Evolutionary conservation across 1,140 invertebrate species (phyloP), one percentile per base, ranked within the genome.

Genomic region (Elysia chlorotica): DNA sequence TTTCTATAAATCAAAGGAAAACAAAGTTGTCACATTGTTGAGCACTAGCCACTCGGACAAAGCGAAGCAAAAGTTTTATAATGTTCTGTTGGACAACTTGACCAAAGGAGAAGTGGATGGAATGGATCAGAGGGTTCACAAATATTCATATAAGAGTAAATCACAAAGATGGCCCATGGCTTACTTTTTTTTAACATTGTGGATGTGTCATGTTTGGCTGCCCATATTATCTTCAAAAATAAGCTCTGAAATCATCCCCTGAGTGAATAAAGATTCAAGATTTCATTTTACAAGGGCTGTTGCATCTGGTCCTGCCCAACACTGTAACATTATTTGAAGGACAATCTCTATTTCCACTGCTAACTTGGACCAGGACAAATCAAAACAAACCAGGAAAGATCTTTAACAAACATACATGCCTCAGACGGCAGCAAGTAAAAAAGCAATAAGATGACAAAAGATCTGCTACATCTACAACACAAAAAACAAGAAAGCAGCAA

Each of bases 101-200:
- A 86, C 83, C 1, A 90, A 90, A 83, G 84, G 85, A 33, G 87
- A 85, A 48, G 87, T 89, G 1, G 88, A 89, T 71, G 81, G 76
- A 2, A 67, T 89, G n/a, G 76, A 81, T n/a, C 41, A 48, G n/a
- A 48, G 10, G 41, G 10, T 10, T n/a, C 41, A 48, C 41, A n/a
- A 10, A 10, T n/a, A 14, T n/a, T 14, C 41, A 10, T 14, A 10
- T n/a, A 48, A 48, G 41, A 48, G 41, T 14, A 48, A 48, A 48
- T 14, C 41, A 10, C 10, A 48, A 10, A 10, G 41, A 48, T 48
- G 41, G 41, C 41, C 41, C 10, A 48, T 48, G 41, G 10, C n/a
- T n/a, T n/a, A 14, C 41, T 48, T 48, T n/a, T n/a, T n/a, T 48
- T 14, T n/a, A 48, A 48, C n/a, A 48, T 48, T 10, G 10, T 48